Evolutionary conservation across 2,797 vertebrate species (phyloP).

Genomic region (Australoheros facetus): DNA sequence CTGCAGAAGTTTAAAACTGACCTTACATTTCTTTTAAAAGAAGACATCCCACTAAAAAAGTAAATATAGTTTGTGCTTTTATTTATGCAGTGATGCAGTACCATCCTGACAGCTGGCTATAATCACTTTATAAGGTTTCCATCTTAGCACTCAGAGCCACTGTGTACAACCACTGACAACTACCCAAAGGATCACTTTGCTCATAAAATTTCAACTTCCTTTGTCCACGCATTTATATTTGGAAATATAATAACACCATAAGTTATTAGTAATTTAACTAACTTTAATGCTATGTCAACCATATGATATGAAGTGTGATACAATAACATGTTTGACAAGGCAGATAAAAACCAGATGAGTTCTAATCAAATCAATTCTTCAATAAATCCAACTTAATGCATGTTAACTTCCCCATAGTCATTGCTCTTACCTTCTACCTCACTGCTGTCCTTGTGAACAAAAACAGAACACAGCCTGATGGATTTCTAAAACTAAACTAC

Average conservation of each 20-base stretch:
- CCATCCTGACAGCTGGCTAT: background rate
- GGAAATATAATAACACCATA: background rate
- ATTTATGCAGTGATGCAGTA: background rate
- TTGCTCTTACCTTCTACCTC: background rate
- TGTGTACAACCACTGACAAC: background rate
- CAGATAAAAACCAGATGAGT: background rate
- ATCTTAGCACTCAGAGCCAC: background rate
- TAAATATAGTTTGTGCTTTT: background rate
- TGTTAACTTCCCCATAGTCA: background rate
- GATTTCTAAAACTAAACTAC: slow-evolving; percentile 5
- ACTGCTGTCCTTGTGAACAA: slow-evolving; percentile 8
- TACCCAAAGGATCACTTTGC: background rate
- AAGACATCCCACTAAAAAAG: background rate
- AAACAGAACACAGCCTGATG: background rate
- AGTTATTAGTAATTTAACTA: background rate
- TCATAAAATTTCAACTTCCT: background rate
- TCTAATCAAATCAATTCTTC: slow-evolving; percentile 17
- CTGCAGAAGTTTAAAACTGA: background rate
- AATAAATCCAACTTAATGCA: background rate
- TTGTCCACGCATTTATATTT: background rate
- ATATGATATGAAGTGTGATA: background rate
- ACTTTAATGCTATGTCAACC: background rate
- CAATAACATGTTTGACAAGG: background rate
- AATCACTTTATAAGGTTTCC: background rate
- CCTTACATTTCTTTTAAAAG: background rate